Base-by-base conservation (phyloP, 2,888 invertebrate genomes). In the Sceliomorpha sp. region DNA sequence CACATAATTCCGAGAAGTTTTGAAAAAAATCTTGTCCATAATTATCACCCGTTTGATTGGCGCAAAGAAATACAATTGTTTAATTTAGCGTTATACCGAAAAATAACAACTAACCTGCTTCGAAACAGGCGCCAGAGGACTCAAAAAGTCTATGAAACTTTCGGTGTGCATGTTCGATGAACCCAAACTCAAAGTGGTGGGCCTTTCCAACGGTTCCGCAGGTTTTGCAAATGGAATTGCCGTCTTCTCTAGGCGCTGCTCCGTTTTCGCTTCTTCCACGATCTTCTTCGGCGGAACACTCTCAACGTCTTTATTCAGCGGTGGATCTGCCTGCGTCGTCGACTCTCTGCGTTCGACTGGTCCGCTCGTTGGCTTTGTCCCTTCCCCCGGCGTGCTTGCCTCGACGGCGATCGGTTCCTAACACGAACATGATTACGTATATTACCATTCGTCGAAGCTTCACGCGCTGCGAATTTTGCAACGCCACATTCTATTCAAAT, bases 401-500 rank as follows among this genome's bases (percentile, higher is more conserved):
- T 64, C 56, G 45, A 55, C 27, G 14, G 42, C 31, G 45, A 56
- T 60, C 47, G 80, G 79, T 80, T 82, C 81, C 84, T 84, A 75
- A 70, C 58, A 48, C 45, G 75, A 78, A 69, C 76, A 67, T 71
- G 39, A 72, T 29, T 42, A 60, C 55, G 60, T 56, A 50, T 32
- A 76, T 76, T 77, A 73, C 62, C 55, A 67, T 72, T 74, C 72
- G 66, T 45, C 7, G 15, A 51, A 50, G 63, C 45, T 72, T 70
- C 48, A 67, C 71, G 71, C 70, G 69, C 69, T 66, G 73, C 74
- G 70, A 79, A 80, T 84, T 81, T 85, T 75, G 84, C 82, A 83
- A 85, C 80, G 81, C 80, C 71, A 80, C 84, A 85, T 84, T 85
- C 84, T 83, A 85, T 84, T 83, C 78, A 81, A 83, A 85, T 84